phyloP scores from a whole-genome alignment of 2,113 vertebrate genomes.

The Lichenostomus cassidix region DNA sequence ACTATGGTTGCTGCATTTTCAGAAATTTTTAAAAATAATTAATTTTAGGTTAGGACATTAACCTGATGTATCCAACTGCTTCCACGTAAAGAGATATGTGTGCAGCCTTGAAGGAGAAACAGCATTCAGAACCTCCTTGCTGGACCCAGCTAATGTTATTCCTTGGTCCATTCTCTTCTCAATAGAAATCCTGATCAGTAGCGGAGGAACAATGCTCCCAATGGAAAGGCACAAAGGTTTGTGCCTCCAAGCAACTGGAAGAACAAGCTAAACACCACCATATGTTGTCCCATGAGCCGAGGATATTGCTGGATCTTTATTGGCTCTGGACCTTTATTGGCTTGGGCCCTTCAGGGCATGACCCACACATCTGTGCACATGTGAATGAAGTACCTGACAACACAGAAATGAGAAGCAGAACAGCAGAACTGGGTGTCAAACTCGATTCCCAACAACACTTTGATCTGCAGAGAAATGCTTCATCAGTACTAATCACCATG shows the following conservation, averaged over 20 bases:
- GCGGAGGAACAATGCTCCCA: not conserved
- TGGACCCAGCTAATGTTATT: not conserved
- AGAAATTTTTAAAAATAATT: not conserved
- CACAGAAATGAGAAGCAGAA: not conserved
- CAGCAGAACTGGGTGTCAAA: not conserved
- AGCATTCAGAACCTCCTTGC: not conserved
- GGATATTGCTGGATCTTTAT: not conserved
- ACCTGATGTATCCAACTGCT: not conserved
- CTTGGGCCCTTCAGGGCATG: not conserved
- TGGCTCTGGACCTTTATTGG: not conserved
- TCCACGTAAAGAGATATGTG: not conserved
- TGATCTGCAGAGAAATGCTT: not conserved
- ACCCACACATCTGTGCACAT: not conserved
- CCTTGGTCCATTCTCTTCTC: not conserved
- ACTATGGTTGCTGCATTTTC: not conserved
- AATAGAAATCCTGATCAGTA: not conserved
- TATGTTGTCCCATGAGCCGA: not conserved
- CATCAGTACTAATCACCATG: not conserved
- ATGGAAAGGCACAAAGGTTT: not conserved
- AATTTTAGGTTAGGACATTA: not conserved
- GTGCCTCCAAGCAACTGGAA: not conserved
- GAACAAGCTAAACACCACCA: not conserved
- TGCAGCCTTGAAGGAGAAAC: not conserved
- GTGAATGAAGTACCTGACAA: not conserved
- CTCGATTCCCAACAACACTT: not conserved